Evolutionary conservation across 1,140 invertebrate genomes (phyloP), one percentile per base, ranked within the genome.

Genomic region (Drosophila auraria): DNA sequence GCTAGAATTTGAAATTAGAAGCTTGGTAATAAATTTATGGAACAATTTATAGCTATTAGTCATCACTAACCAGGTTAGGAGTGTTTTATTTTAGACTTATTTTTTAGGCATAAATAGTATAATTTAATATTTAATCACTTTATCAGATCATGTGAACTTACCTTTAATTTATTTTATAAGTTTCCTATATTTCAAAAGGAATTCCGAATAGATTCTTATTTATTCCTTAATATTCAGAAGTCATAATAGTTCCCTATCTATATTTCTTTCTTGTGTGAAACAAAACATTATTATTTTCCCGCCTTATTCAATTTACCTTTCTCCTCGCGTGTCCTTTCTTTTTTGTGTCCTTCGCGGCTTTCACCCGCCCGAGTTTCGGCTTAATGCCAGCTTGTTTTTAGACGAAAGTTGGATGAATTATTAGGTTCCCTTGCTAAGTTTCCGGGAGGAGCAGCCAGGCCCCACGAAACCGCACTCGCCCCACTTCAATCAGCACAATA

Each of bases 381-480:
- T 80, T 80, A 50, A 40, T 78, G 58, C 53, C 75, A 64, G 61
- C 36, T 42, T 40, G 59, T 44, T 49, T 81, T 81, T 53, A 51
- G 47, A 36, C 42, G 75, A 74, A 70, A 78, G 76, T 68, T 66
- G 58, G 53, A 70, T 80, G 50, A 82, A 84, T 82, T 87, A 71
- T 82, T 45, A 72, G 75, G 66, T 69, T 58, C 36, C 58, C 27
- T 40, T 30, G 17, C 51, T 20, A 50, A 44, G 57, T 51, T 53
- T 38, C 30, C 36, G 54, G 54, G 14, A 11, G 54, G 33, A 15
- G 36, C 2, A 57, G 54, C 36, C 36, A 9, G 7, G 8, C 36
- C 27, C 49, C 40, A 17, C 20, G 23, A 9, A 40, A 25, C 66
- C 66, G 66, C 70, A 57, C 65, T 45, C 53, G 44, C 65, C 69